Conservation (phyloP, 2,113 vertebrate species). For the Callipepla squamata region DNA sequence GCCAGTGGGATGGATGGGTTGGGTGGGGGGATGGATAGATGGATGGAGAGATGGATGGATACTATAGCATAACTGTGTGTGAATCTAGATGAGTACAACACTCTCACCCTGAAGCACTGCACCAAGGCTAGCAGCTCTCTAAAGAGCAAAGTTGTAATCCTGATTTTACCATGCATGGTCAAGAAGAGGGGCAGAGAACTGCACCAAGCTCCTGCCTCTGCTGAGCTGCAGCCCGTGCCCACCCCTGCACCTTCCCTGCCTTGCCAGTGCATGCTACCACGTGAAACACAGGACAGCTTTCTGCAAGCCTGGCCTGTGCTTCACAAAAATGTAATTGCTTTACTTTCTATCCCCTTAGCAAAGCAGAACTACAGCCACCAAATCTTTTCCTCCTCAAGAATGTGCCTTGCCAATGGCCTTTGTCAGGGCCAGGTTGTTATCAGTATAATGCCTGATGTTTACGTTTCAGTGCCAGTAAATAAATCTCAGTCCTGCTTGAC, state of each 20-base stretch:
- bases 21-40: background rate
- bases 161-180: background rate
- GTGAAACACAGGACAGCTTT: background rate
- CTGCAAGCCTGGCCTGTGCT: background rate
- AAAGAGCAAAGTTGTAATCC: background rate
- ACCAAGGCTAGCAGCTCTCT: background rate
- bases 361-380: constrained; percentile 35
- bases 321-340: constrained; percentile 8
- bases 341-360: background rate
- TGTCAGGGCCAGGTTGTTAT: constrained; percentile 71
- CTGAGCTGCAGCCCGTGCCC: background rate
- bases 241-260: background rate
- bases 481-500: constrained; percentile 79
- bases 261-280: background rate
- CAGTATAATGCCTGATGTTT: constrained; percentile 62
- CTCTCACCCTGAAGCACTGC: background rate
- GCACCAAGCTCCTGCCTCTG: background rate
- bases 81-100: background rate
- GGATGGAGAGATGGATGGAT: background rate
- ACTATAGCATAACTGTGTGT: fast-evolving
- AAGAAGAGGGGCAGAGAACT: background rate
- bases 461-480: constrained; percentile 70
- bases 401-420: constrained; percentile 65
- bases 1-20: background rate
- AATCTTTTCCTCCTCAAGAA: constrained; percentile 64